phyloP scores from a whole-genome alignment of 2,113 vertebrate species.

The Callionymus lyra region DNA sequence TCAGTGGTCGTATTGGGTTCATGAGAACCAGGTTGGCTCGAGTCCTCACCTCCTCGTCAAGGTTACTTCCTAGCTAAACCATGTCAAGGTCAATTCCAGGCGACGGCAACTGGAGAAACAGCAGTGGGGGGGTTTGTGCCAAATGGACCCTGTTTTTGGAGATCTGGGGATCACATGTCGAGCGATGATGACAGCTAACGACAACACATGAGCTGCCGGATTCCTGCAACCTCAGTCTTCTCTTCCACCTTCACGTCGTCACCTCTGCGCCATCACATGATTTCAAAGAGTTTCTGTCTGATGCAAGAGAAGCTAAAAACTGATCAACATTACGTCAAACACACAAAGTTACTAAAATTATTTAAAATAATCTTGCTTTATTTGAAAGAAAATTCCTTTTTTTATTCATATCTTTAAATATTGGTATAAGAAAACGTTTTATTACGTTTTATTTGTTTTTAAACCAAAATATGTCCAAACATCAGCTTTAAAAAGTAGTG shows the following conservation, averaged over 20 bases:
- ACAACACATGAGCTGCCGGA: constrained; percentile 29
- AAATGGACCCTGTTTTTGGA: constrained; percentile 23
- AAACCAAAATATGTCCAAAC: too few relatives aligned
- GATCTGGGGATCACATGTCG: constrained; percentile 37
- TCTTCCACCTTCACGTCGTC: constrained; percentile 21
- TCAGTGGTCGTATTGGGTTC: constrained; percentile 12
- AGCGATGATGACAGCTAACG: constrained; percentile 40
- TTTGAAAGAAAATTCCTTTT: too few relatives aligned
- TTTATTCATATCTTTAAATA: too few relatives aligned
- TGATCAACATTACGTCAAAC: too few relatives aligned
- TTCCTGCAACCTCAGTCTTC: constrained; percentile 10
- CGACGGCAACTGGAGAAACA: constrained; percentile 34
- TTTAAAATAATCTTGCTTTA: too few relatives aligned
- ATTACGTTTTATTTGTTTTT: too few relatives aligned
- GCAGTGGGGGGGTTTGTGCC: constrained; percentile 25
- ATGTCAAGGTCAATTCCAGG: constrained; percentile 38
- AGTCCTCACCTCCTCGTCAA: constrained; percentile 20
- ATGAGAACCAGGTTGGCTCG: constrained; percentile 5
- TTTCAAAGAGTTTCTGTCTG: too few relatives aligned
- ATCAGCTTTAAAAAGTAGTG: too few relatives aligned
- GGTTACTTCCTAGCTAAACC: constrained; percentile 23
- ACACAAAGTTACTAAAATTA: too few relatives aligned
- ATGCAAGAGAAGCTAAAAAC: too few relatives aligned
- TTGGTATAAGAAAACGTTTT: too few relatives aligned
- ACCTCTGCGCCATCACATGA: background rate